These are phyloP conservation scores for Amblyraja radiata DNA, from an alignment of 2,797 vertebrate genomes.

Conservation along the genomic window DNA sequence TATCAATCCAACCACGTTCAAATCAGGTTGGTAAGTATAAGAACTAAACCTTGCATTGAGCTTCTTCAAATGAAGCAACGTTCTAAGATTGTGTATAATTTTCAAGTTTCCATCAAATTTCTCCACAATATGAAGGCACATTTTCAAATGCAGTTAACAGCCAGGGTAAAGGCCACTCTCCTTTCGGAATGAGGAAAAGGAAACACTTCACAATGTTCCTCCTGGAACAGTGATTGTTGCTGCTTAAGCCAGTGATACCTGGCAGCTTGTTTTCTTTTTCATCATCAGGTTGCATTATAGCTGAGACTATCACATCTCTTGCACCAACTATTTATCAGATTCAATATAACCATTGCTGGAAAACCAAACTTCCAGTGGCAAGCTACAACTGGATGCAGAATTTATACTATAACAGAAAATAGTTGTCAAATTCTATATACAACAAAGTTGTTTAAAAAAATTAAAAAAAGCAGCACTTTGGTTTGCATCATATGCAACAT, in stretches of 20 bases:
- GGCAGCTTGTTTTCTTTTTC: neutral
- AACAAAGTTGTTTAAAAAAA: neutral
- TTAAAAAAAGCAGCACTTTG: neutral
- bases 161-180: neutral
- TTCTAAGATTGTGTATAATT: neutral
- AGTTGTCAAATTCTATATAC: constrained; percentile 17
- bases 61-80: neutral
- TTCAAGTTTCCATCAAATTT: neutral
- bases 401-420: neutral
- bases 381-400: neutral
- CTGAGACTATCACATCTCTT: neutral
- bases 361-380: neutral
- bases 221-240: neutral
- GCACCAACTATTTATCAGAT: neutral
- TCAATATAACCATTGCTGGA: constrained; percentile 12
- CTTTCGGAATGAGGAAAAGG: neutral
- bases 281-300: neutral
- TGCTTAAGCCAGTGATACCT: neutral
- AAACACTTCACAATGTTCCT: neutral
- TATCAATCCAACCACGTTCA: neutral
- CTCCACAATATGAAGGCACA: neutral
- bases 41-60: neutral
- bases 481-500: neutral
- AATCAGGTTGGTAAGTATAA: neutral
- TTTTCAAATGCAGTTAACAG: neutral